Evolutionary conservation across 2,797 vertebrate genomes (phyloP).

Genomic region (Mycteria americana): DNA sequence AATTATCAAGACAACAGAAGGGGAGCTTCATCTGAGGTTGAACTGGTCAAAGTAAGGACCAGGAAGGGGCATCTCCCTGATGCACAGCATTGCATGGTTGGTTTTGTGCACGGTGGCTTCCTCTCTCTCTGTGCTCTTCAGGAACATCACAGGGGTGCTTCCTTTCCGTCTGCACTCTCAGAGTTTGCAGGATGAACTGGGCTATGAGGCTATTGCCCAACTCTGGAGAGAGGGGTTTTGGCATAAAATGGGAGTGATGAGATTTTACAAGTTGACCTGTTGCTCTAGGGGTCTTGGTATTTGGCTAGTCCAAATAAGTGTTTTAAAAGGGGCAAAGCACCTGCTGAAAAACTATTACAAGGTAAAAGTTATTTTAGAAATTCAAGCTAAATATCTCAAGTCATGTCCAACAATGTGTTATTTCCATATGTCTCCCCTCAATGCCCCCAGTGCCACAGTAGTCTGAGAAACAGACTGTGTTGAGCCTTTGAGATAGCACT

Average conservation of each 20-base stretch:
- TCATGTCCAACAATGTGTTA: rapidly evolving
- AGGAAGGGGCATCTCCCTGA: background rate
- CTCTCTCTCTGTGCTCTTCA: background rate
- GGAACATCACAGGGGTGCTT: background rate
- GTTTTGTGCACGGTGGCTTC: background rate
- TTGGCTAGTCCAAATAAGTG: background rate
- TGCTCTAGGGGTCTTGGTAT: background rate
- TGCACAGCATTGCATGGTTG: background rate
- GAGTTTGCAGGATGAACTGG: background rate
- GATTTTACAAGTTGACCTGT: background rate
- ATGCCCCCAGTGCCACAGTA: rapidly evolving
- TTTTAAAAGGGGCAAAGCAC: background rate
- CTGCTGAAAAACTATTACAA: background rate
- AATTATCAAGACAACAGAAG: background rate
- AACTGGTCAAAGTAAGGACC: background rate
- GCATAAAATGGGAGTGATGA: background rate
- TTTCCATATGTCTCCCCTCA: background rate
- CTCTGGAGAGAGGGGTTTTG: background rate
- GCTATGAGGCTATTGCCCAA: background rate
- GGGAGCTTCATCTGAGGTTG: background rate
- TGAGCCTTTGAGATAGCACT: background rate
- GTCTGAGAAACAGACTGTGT: background rate
- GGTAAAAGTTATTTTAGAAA: background rate
- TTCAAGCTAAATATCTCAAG: background rate
- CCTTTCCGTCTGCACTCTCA: background rate